phyloP scores from a whole-genome alignment of 2,113 vertebrate species.

The Microtus montanus region DNA sequence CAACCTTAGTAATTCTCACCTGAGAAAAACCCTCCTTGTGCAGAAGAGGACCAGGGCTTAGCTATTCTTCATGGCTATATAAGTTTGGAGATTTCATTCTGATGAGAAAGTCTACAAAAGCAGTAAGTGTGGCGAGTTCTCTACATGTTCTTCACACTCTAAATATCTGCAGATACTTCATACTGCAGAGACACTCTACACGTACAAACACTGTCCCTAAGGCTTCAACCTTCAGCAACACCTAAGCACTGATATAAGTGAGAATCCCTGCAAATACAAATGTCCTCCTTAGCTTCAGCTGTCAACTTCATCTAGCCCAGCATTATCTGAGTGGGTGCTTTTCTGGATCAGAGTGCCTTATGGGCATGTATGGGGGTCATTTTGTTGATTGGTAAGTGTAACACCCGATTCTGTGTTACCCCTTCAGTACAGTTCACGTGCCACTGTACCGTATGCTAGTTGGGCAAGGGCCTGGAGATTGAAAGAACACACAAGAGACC shows the following conservation, averaged over 20 bases:
- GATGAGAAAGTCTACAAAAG: background rate
- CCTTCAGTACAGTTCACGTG: no score
- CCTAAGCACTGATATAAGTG: background rate
- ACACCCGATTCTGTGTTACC: no score
- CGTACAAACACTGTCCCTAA: background rate
- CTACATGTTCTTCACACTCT: background rate
- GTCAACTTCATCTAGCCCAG: background rate
- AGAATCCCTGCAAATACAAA: background rate
- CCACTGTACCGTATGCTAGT: no score
- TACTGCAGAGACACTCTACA: background rate
- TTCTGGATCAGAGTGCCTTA: background rate
- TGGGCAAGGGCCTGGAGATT: no score
- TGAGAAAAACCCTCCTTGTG: background rate
- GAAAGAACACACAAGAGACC: no score
- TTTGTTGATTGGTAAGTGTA: background rate
- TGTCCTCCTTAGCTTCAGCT: background rate
- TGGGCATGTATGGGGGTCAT: no score
- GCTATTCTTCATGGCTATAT: background rate
- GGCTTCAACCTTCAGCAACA: background rate
- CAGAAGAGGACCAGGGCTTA: background rate
- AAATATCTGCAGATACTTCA: background rate
- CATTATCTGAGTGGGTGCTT: background rate
- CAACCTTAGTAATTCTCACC: background rate
- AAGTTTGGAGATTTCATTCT: background rate
- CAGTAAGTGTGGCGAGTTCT: background rate